Conservation (phyloP, 2,113 vertebrate species). For the Oryzias melastigma region DNA sequence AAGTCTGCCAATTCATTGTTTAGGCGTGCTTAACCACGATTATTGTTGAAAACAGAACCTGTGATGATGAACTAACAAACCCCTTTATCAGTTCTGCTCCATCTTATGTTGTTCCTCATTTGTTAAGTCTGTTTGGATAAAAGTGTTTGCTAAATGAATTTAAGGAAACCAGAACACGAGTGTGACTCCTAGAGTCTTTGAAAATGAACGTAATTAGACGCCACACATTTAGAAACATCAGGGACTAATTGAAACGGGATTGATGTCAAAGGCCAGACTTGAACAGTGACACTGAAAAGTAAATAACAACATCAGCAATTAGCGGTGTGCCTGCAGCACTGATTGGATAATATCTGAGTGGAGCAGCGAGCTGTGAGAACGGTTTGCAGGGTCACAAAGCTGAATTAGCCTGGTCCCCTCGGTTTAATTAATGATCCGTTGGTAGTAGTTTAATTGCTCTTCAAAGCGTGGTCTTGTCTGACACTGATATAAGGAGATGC, state of each 20-base stretch:
- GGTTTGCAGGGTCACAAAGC: constrained; percentile 49
- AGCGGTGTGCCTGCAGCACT: constrained; percentile 37
- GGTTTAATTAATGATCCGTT: constrained; percentile 64
- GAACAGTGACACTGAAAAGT: constrained; percentile 36
- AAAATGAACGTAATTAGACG: constrained; percentile 14
- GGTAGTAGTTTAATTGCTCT: constrained; percentile 55
- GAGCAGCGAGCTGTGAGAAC: constrained; percentile 44
- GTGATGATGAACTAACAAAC: no score
- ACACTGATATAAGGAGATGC: constrained; percentile 30
- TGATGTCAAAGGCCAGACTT: constrained; percentile 48
- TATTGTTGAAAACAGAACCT: no score
- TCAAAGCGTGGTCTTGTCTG: constrained; percentile 53
- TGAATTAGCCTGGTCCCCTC: constrained; percentile 54
- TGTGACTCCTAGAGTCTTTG: neutral
- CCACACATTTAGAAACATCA: constrained; percentile 11
- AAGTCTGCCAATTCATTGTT: no score
- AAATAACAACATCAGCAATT: constrained; percentile 59
- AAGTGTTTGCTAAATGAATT: neutral
- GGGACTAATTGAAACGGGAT: constrained; percentile 35
- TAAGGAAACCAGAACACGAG: neutral
- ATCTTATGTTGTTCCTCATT: neutral
- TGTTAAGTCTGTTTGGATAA: neutral
- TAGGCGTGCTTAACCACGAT: no score
- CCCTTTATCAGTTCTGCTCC: neutral
- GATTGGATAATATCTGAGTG: constrained; percentile 52